Base-by-base conservation (phyloP, 2,797 vertebrate species). In the Anguilla megastoma region DNA sequence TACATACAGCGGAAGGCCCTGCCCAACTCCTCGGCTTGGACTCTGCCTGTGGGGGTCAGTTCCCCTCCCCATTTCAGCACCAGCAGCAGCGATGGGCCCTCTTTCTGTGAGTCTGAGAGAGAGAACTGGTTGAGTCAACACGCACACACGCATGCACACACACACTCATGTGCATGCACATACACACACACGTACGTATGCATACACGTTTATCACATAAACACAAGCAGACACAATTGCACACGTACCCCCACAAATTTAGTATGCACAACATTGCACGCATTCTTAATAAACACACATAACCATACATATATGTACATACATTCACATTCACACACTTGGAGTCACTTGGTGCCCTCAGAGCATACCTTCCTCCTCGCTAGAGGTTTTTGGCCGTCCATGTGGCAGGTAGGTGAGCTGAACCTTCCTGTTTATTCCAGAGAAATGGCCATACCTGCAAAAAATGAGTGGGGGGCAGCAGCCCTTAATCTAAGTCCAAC, bases 1-100 rank as follows among this genome's bases (percentile, higher is more conserved):
- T 99, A 99, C 98, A 99, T 99, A 95, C 98, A 99, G 91, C 98
- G 97, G 89, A 99, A 99, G 85, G 98, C 98, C 76, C 98, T 90
- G 0, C 98, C 98, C 93, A 99, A 96, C 92, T 99, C 98, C 91
- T 99, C 98, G 0, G 98, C 97, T 95, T 99, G 98, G 21, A 99
- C 98, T 12, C 97, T 96, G 21, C 98, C 98, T 6, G 97, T 96
- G 0, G 98, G 98, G 0, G 98, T 99, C 92, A 99, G 95, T 93
- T 99, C 98, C 0, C 98, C 98, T 3, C 98, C 98, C 98, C 98
- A 99, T 94, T 99, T 99, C 56, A 99, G 92, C 88, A 99, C 98
- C 90, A 99, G 93, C 80, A 99, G 95, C 54, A 99, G 94, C 10
- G 98, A 98, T 0, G 98, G 97, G 0, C 94, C 91, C 7, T 97